A percentile compares a stretch with the other conserved stretches of the same genome.
Evolutionary conservation across 2,113 vertebrate species (phyloP).

Genomic region (Macrotis lagotis): DNA sequence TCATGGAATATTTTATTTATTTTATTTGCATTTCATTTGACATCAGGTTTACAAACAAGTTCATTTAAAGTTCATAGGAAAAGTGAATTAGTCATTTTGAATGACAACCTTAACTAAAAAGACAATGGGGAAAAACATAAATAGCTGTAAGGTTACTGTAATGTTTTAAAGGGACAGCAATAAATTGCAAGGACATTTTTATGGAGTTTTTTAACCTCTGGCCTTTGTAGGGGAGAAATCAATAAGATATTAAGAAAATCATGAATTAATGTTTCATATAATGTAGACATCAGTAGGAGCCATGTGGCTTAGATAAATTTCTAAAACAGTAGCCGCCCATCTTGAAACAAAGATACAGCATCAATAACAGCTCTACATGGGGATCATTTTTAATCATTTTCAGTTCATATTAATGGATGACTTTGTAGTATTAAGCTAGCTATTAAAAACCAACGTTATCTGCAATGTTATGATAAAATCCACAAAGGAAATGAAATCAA

Average conservation of each 20-base stretch:
- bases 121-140: conserved; percentile 63
- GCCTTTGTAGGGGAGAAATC: conserved; percentile 72
- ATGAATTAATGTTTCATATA: conserved; percentile 77
- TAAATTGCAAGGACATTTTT: conserved; percentile 74
- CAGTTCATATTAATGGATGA: not conserved
- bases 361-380: not conserved
- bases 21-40: not conserved
- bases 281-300: conserved; percentile 44
- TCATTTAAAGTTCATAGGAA: conserved; percentile 73
- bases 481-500: conserved; percentile 43
- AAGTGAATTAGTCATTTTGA: conserved; percentile 68
- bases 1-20: not conserved
- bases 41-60: conserved; percentile 66
- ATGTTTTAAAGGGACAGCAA: conserved; percentile 72
- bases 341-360: not conserved
- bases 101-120: conserved; percentile 61
- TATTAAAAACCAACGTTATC: rapidly evolving
- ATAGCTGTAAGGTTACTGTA: conserved; percentile 52
- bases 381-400: rapidly evolving
- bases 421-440: rapidly evolving
- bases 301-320: conserved; percentile 35
- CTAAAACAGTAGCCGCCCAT: not conserved
- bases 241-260: conserved; percentile 81
- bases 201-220: conserved; percentile 79
- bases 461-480: not conserved